Evolutionary conservation across 2,797 vertebrate species (phyloP).

Genomic region (Enteromius anoplus): DNA sequence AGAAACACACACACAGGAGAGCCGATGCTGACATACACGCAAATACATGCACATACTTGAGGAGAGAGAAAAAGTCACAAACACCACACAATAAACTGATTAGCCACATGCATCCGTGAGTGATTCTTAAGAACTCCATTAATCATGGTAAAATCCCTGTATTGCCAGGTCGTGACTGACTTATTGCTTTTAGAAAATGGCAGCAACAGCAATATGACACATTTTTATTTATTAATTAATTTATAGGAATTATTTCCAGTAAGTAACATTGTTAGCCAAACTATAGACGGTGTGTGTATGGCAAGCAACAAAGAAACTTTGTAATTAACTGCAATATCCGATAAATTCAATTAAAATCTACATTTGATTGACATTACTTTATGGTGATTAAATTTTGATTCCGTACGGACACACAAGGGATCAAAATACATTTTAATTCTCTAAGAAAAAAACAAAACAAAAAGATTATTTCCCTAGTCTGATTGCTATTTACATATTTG

Average conservation of each 20-base stretch:
- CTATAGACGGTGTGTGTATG: neutral
- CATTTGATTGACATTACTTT: neutral
- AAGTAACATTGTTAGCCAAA: neutral
- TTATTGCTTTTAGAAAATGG: constrained; percentile 4
- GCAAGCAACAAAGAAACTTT: neutral
- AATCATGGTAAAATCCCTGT: neutral
- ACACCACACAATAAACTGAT: neutral
- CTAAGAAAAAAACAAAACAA: neutral
- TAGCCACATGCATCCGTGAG: neutral
- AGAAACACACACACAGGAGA: neutral
- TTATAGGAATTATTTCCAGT: neutral
- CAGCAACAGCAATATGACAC: neutral
- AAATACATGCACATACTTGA: constrained; percentile 12
- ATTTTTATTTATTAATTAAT: neutral
- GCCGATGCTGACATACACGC: neutral
- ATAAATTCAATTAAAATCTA: neutral
- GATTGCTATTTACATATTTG: constrained; percentile 82
- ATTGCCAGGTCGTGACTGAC: neutral
- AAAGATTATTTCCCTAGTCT: constrained; percentile 72
- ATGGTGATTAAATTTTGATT: neutral
- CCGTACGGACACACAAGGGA: neutral
- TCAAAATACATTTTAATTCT: constrained; percentile 29
- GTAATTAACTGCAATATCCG: neutral
- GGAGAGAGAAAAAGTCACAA: neutral
- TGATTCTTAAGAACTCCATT: neutral